Percentiles rank a stretch among this genome's conserved stretches.
Evolutionary conservation across 2,888 invertebrate species (phyloP).

Genomic region (Netelia virgata): DNA sequence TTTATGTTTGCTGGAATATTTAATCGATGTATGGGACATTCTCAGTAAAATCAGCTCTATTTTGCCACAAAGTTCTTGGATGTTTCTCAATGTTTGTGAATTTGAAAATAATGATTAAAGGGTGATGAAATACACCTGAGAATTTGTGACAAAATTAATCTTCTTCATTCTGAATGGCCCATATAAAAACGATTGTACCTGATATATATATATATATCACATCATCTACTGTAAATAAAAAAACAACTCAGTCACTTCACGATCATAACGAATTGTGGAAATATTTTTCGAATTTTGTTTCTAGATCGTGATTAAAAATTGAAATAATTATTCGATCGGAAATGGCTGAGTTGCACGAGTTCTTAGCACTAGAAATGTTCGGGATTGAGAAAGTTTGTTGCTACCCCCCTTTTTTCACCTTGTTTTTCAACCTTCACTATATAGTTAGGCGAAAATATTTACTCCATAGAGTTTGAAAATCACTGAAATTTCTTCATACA

Average conservation of each 20-base stretch:
- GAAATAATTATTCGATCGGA: slow-evolving; percentile 19
- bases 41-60: too few species aligned
- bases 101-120: too few species aligned
- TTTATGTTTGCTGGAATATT: slow-evolving; percentile 7
- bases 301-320: neutral
- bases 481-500: slow-evolving; percentile 18
- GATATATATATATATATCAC: slow-evolving; percentile 36
- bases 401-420: slow-evolving; percentile 7
- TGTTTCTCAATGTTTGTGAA: too few species aligned
- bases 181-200: slow-evolving; percentile 20
- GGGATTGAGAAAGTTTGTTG: slow-evolving; percentile 52
- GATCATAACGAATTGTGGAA: neutral
- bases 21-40: slow-evolving; percentile 18
- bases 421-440: slow-evolving; percentile 23
- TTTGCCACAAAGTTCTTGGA: too few species aligned
- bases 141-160: too few species aligned
- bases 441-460: slow-evolving; percentile 52
- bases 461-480: slow-evolving; percentile 36
- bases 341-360: slow-evolving; percentile 51
- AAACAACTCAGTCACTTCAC: slow-evolving; percentile 41
- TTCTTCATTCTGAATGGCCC: too few species aligned
- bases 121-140: too few species aligned
- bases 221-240: slow-evolving; percentile 35
- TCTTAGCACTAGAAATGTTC: slow-evolving; percentile 62
- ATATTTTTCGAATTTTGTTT: neutral